Evolutionary conservation across 2,888 invertebrate species (phyloP).

Genomic region (Philonicus albiceps): DNA sequence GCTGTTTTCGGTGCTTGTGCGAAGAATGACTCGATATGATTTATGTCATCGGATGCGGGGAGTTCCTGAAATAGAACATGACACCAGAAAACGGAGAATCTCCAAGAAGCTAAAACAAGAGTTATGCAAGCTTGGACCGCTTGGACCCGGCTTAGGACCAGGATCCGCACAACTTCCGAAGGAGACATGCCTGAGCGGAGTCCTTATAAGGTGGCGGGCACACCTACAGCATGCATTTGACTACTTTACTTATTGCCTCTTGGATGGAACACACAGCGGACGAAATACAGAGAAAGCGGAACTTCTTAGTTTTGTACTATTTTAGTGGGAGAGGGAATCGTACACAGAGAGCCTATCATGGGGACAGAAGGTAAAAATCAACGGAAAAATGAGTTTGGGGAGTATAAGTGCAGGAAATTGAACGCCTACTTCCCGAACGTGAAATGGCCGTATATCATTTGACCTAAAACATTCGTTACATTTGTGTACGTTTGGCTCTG

Average conservation of each 20-base stretch:
- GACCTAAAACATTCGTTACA: background rate
- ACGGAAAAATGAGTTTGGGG: background rate
- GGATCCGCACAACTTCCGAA: background rate
- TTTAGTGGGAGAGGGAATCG: background rate
- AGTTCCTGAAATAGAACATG: conserved; percentile 56
- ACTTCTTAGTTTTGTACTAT: background rate
- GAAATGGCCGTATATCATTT: conserved; percentile 1
- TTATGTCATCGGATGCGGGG: conserved; percentile 58
- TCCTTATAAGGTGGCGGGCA: background rate
- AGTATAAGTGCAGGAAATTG: background rate
- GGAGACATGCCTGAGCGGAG: background rate
- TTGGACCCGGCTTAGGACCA: background rate
- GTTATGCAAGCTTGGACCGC: background rate
- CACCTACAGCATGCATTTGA: conserved; percentile 22
- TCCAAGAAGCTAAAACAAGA: conserved; percentile 4
- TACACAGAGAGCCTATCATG: background rate
- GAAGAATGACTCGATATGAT: conserved; percentile 61
- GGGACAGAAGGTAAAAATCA: background rate
- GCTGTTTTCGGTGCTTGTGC: conserved; percentile 60
- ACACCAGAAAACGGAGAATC: background rate
- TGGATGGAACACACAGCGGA: background rate
- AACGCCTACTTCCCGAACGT: background rate
- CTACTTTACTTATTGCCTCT: background rate
- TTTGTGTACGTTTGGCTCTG: background rate
- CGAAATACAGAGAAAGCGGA: background rate